These are phyloP conservation scores for Calliphora vicina DNA, from an alignment of 1,140 invertebrate genomes.

Conservation along the genomic window DNA sequence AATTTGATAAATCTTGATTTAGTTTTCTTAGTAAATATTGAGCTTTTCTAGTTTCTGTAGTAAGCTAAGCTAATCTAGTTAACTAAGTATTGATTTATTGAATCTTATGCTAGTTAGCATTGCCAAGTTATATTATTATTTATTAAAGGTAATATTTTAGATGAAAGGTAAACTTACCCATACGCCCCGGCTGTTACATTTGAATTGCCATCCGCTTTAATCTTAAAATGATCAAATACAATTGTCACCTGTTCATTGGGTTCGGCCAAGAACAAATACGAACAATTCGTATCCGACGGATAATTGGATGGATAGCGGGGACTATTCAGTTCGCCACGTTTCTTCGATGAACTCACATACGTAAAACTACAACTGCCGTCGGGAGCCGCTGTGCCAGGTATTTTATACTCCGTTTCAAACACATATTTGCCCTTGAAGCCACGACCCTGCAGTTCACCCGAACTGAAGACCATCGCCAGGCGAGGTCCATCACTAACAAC, in stretches of 20 bases:
- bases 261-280: constrained; percentile 85
- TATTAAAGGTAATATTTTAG: too few species aligned
- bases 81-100: too few species aligned
- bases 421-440: constrained; percentile 84
- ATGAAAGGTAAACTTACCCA: constrained; percentile 64
- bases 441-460: constrained; percentile 84
- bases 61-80: too few species aligned
- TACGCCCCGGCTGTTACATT: constrained; percentile 71
- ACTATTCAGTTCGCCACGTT: constrained; percentile 92
- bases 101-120: too few species aligned
- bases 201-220: constrained; percentile 72
- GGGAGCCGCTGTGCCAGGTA: constrained; percentile 92
- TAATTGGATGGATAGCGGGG: constrained; percentile 96
- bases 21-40: too few species aligned
- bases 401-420: constrained; percentile 79
- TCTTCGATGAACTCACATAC: constrained; percentile 85
- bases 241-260: constrained; percentile 91
- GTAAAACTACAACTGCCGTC: constrained; percentile 90
- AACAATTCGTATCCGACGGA: constrained; percentile 91
- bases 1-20: too few species aligned
- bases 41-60: too few species aligned
- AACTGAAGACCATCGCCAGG: constrained; percentile 91
- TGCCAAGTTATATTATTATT: too few species aligned
- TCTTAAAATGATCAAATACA: constrained; percentile 92
- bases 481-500: constrained; percentile 89